Percentiles rank a stretch among this genome's conserved stretches.
These are phyloP conservation scores for Psittacara wagleri DNA, from an alignment of 2,113 vertebrate genomes.

Conservation along the genomic window DNA sequence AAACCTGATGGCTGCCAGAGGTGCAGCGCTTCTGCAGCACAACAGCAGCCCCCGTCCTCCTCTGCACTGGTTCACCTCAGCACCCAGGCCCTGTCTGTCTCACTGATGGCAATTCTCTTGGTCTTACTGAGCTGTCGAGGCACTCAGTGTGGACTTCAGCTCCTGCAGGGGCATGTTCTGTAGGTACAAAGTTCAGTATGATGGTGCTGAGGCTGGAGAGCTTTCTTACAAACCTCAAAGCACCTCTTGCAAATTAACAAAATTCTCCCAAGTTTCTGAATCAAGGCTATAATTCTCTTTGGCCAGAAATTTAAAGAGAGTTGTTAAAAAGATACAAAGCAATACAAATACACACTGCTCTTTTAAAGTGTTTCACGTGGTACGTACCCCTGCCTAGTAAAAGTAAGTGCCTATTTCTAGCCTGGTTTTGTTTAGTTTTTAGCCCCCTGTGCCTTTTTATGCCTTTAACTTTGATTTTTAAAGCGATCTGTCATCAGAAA, in stretches of 20 bases:
- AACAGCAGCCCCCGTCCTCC: rapidly evolving
- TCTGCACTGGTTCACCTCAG: rapidly evolving
- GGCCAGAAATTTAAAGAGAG: background rate
- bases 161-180: background rate
- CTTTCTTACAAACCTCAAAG: rapidly evolving
- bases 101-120: rapidly evolving
- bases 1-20: background rate
- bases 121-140: rapidly evolving
- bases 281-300: background rate
- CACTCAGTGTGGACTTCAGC: background rate
- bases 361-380: background rate
- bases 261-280: background rate
- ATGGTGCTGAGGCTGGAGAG: rapidly evolving
- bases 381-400: background rate
- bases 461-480: background rate
- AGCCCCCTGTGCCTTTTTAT: background rate
- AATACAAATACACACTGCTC: background rate
- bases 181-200: rapidly evolving
- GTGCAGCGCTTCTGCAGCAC: no score
- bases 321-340: background rate
- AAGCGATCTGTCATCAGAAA: background rate
- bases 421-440: background rate
- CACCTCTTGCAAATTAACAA: background rate
- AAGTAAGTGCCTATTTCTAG: background rate
- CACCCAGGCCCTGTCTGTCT: background rate